Evolutionary conservation across 2,888 invertebrate genomes (phyloP).

Genomic region (Ceraclea dissimilis): DNA sequence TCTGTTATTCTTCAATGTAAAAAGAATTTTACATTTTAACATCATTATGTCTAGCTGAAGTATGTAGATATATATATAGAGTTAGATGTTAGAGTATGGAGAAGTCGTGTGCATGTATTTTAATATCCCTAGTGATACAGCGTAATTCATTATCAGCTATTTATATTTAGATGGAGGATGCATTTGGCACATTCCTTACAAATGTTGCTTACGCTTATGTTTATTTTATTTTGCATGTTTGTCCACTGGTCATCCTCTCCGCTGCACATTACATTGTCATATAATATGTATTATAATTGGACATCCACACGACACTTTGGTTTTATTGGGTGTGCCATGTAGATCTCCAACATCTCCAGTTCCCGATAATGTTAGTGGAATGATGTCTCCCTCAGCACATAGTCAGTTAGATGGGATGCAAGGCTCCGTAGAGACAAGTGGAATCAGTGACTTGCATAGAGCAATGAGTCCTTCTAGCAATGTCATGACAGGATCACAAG

Average conservation of each 20-base stretch:
- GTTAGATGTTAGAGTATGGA: no score
- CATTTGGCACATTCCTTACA: neutral
- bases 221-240: constrained; percentile 43
- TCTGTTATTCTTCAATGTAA: no score
- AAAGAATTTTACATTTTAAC: no score
- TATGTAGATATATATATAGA: no score
- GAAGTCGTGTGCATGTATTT: no score
- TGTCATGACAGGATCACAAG: constrained; percentile 35
- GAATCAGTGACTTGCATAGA: constrained; percentile 37
- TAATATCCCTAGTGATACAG: no score
- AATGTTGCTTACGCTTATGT: constrained; percentile 30
- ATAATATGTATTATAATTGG: constrained; percentile 8
- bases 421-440: constrained; percentile 32
- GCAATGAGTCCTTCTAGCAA: constrained; percentile 35
- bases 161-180: no score
- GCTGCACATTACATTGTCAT: constrained; percentile 18
- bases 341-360: constrained; percentile 45
- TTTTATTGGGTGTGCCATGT: neutral
- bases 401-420: constrained; percentile 31
- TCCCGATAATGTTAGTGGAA: constrained; percentile 36
- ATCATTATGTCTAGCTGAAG: no score
- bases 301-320: constrained; percentile 7
- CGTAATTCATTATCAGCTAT: no score
- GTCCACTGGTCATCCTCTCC: constrained; percentile 38
- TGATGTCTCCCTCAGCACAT: constrained; percentile 37